Base-by-base conservation (phyloP, 2,113 vertebrate species). In the Rhagologus leucostigma region DNA sequence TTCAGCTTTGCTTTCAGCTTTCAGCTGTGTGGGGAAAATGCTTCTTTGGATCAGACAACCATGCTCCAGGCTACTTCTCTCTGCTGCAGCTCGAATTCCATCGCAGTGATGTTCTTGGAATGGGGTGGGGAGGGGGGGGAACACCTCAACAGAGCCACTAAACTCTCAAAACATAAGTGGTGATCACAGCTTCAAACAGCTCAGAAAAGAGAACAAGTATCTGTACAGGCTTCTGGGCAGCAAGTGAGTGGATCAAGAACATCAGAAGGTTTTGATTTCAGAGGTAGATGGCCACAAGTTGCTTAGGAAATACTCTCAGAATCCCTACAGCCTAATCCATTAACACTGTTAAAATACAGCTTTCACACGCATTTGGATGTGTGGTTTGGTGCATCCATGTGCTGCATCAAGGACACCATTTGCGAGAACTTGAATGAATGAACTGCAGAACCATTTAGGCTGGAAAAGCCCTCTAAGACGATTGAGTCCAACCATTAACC, bases 351-450 rank as follows among this genome's bases (percentile, higher is more conserved):
- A 24, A 35, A 81, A 33, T 2, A 17, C 35, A 73, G 30, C 53
- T 41, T 69, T 13, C 37, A 46, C 14, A 0, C 0, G 2, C 4
- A 0, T 35, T 35, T 26, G 24, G 62, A 26, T 26, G 16, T 1
- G 0, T 9, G 21, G 16, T 52, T 69, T 17, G 55, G 53, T 21
- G 33, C 32, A 19, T 14, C 60, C 65, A 35, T 0, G 0, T 3
- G 21, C 26, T 0, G 4, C 16, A 84, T 7, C 53, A 26, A 78
- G 46, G 59, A 29, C 42, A 46, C n/a, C 11, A 4, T 6, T 16
- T 32, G 39, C 13, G 42, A 39, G 44, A 59, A 49, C 24, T 1
- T 26, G 26, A 44, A 37, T 0, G 0, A 77, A 32, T 2, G 13
- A 69, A 35, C 13, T n/a, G 20, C 17, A 69, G n/a, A 35, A 35